phyloP scores from a whole-genome alignment of 1,140 invertebrate genomes.

The Drosophila sp. region DNA sequence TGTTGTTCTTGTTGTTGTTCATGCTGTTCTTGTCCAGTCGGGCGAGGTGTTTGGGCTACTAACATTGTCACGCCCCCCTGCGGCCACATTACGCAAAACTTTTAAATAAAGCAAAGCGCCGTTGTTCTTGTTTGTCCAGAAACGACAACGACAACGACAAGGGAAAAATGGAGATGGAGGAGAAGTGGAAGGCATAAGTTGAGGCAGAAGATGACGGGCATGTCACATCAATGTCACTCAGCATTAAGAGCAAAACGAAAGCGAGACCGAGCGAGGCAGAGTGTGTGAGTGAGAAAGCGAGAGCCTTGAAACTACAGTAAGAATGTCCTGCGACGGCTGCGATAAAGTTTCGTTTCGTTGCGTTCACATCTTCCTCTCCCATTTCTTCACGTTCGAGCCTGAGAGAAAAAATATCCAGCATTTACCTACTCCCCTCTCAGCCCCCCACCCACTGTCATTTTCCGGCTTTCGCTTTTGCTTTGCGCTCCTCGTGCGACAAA shows the following conservation, averaged over 20 bases:
- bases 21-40: slow-evolving; percentile 35
- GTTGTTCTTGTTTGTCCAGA: slow-evolving; percentile 23
- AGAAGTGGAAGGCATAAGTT: slow-evolving; percentile 2
- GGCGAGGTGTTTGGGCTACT: slow-evolving; percentile 57
- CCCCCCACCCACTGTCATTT: slow-evolving; percentile 30
- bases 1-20: background rate
- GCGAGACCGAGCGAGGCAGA: background rate
- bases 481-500: slow-evolving; percentile 56
- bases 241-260: slow-evolving; percentile 58
- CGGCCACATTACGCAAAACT: slow-evolving; percentile 74
- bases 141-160: slow-evolving; percentile 11
- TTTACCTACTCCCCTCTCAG: slow-evolving; percentile 34
- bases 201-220: slow-evolving; percentile 69
- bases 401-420: slow-evolving; percentile 48
- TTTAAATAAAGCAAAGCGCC: slow-evolving; percentile 75
- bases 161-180: slow-evolving; percentile 2
- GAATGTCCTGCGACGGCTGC: slow-evolving; percentile 68
- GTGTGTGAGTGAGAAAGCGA: too few species aligned
- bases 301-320: slow-evolving; percentile 21
- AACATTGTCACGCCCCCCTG: slow-evolving; percentile 66
- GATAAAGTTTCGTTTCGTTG: slow-evolving; percentile 70
- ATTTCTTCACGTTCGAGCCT: background rate
- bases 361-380: slow-evolving; percentile 36
- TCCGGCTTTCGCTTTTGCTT: slow-evolving; percentile 60
- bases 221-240: slow-evolving; percentile 82